A percentile compares a stretch with the other conserved stretches of the same genome.
Evolutionary conservation across 23 tunicate species (phyloP).

Genomic region (Halocynthia roretzi): DNA sequence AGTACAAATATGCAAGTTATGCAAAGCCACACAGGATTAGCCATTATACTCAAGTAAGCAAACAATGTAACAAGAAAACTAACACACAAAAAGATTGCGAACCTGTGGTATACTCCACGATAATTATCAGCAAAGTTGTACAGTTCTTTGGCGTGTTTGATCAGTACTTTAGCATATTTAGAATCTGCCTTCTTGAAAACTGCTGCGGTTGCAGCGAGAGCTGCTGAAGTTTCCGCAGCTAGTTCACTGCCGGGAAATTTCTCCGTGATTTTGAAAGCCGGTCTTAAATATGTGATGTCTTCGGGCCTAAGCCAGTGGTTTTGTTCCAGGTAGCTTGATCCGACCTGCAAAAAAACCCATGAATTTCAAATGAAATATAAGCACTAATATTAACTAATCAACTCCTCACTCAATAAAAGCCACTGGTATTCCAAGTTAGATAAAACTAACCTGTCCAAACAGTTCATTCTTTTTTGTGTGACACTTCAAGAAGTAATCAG

Average conservation of each 20-base stretch:
- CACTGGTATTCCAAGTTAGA: background rate
- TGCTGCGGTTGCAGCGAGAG: conserved; percentile 90
- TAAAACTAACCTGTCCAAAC: conserved; percentile 71
- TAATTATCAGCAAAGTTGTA: conserved; percentile 72
- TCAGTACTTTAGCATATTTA: conserved; percentile 40
- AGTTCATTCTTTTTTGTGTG: conserved; percentile 63
- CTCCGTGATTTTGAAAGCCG: conserved; percentile 56
- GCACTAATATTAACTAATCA: background rate
- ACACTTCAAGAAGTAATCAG: conserved; percentile 94
- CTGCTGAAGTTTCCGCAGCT: conserved; percentile 92
- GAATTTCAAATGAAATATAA: background rate
- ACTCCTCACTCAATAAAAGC: background rate
- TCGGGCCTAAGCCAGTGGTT: conserved; percentile 77
- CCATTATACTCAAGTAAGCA: no score
- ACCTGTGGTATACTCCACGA: conserved; percentile 87
- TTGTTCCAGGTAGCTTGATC: conserved; percentile 61
- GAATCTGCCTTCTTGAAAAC: conserved; percentile 49
- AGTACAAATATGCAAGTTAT: no score
- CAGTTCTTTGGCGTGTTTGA: conserved; percentile 73
- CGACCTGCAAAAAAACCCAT: conserved; percentile 45
- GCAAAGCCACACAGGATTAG: no score
- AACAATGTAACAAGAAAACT: no score
- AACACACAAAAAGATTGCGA: no score
- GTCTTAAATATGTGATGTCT: conserved; percentile 56
- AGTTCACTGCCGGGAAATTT: conserved; percentile 73